These are phyloP conservation scores for Gymnocheta viridis DNA, from an alignment of 2,888 invertebrate genomes.

Conservation along the genomic window DNA sequence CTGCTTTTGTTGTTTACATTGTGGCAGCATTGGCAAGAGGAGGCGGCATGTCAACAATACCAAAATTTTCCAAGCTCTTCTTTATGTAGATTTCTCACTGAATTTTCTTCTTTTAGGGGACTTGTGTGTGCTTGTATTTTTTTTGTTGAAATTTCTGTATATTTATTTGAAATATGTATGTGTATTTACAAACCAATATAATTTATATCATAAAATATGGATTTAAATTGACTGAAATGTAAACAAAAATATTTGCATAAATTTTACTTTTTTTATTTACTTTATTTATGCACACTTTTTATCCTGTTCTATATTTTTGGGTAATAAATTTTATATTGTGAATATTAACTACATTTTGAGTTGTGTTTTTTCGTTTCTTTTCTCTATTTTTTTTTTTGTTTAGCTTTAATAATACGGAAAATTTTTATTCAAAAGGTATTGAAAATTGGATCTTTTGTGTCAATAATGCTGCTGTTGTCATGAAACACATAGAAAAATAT, in stretches of 20 bases:
- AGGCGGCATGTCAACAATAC: slow-evolving; percentile 11
- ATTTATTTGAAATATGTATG: slow-evolving; percentile 23
- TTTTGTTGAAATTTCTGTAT: slow-evolving; percentile 6
- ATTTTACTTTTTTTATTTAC: slow-evolving; percentile 52
- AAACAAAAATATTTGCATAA: slow-evolving; percentile 67
- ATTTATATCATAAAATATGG: slow-evolving; percentile 65
- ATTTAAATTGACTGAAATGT: slow-evolving; percentile 63
- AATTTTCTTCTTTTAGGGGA: background rate
- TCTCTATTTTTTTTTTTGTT: slow-evolving; percentile 5
- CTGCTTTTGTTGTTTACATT: slow-evolving; percentile 17
- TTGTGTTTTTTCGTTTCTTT: too few species aligned
- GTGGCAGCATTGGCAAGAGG: background rate
- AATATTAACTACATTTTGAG: slow-evolving; percentile 26
- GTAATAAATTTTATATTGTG: slow-evolving; percentile 48
- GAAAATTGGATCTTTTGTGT: slow-evolving; percentile 33
- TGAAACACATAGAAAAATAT: background rate
- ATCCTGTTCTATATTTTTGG: background rate
- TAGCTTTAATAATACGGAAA: slow-evolving; percentile 40
- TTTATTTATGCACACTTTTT: slow-evolving; percentile 31
- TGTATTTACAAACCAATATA: slow-evolving; percentile 49
- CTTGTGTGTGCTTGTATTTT: background rate
- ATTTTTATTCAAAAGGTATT: slow-evolving; percentile 28
- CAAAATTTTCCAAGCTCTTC: background rate
- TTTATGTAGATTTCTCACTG: background rate
- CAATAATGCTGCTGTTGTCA: slow-evolving; percentile 22